Base-by-base conservation (phyloP, 2,888 invertebrate species). In the Zonitis immaculata region DNA sequence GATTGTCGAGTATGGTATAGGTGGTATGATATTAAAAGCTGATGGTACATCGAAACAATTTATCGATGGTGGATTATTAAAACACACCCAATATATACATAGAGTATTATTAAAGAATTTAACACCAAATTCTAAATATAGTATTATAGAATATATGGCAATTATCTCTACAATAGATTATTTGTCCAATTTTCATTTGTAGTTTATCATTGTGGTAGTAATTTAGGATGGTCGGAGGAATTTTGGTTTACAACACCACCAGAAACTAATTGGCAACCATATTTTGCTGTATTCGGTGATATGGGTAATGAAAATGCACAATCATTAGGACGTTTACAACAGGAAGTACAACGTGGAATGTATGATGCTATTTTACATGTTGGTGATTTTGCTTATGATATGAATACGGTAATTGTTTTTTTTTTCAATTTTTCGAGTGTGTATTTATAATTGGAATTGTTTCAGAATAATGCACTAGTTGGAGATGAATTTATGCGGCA, bases 331-430 rank as follows among this genome's bases (percentile, higher is more conserved):
- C 82, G 90, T 57, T 76, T 98, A 6, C 93, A 95, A 76, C 81
- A 88, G 65, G 95, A 96, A 69, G 83, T 89, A 0, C 87, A 93
- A 68, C 78, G 82, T 42, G 88, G 85, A 8, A 75, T 85, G 71
- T 94, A 92, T 74, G 93, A 96, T 79, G 84, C 90, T 51, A 83
- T 93, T 49, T 80, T 96, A 49, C 96, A 96, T 77, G 91, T 95
- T 39, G 95, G 95, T 0, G 96, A 96, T 79, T 93, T 95, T 77
- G 96, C 95, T 0, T 96, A 96, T 76, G 91, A 96, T 75, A 90
- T 96, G 92, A 79, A 92, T 74, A 78, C 85, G 16, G 82, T 82
- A 73, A 72, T 71, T 49, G 26, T 44, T 16, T 26, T 30, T 14
- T 47, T 9, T 30, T 20, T 11, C 1, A 28, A 43, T 28, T 47